Evolutionary conservation across 2,113 vertebrate species (phyloP).

Genomic region (Daphoenositta chrysoptera): DNA sequence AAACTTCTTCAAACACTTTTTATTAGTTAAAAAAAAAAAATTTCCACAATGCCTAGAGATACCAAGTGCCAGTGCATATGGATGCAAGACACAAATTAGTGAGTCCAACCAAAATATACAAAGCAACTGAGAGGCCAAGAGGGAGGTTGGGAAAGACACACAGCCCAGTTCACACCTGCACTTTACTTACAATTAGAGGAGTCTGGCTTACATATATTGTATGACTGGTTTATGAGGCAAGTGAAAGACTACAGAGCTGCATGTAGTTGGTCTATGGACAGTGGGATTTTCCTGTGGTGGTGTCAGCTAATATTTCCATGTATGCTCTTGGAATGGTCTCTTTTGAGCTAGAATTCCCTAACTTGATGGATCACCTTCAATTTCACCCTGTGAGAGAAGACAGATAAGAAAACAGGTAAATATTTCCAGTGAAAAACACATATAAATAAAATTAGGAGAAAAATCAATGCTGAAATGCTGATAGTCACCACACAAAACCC

Average conservation of each 20-base stretch:
- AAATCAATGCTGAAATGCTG: not conserved
- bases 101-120: not conserved
- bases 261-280: not conserved
- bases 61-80: not conserved
- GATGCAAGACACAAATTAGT: not conserved
- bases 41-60: not conserved
- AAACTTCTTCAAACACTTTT: constrained; percentile 54
- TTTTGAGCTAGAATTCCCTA: not conserved
- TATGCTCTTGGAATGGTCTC: constrained; percentile 26
- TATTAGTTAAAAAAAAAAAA: constrained; percentile 59
- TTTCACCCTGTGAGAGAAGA: constrained; percentile 58
- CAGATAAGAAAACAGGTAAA: not conserved
- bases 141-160: not conserved
- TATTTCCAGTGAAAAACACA: not conserved
- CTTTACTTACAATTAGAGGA: not conserved
- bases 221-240: not conserved
- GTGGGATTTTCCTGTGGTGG: constrained; percentile 3
- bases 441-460: not conserved
- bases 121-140: not conserved
- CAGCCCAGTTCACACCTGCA: not conserved
- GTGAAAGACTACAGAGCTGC: constrained; percentile 33
- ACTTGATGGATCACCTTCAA: constrained; percentile 31
- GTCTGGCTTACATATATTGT: not conserved
- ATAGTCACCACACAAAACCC: not conserved
- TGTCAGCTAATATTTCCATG: constrained; percentile 14